Conservation (phyloP, 2,888 invertebrate species). For the Conus canariensis region DNA sequence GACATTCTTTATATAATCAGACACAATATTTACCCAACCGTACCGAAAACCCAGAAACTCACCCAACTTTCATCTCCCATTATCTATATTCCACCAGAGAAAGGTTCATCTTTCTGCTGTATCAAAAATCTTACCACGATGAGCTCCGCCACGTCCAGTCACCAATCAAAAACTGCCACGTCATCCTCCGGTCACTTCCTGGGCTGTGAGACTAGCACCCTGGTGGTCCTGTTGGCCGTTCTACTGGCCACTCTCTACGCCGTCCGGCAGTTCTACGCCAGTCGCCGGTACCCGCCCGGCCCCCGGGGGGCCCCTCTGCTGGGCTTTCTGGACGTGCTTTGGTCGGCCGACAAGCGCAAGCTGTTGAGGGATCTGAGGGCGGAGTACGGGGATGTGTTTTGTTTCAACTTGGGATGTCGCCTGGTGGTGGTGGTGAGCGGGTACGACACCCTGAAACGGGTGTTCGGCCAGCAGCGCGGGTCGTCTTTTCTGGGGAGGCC, state of each 20-base stretch:
- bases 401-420: constrained; percentile 43
- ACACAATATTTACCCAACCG: no score
- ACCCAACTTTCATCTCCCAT: no score
- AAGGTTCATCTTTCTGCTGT: no score
- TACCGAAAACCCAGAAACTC: no score
- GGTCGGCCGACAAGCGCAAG: not conserved
- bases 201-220: not conserved
- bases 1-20: no score
- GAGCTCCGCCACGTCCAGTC: not conserved
- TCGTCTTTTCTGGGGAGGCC: constrained; percentile 43
- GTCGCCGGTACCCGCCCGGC: constrained; percentile 1
- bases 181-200: not conserved
- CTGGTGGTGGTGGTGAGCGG: constrained; percentile 50
- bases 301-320: not conserved
- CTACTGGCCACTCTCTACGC: constrained; percentile 20
- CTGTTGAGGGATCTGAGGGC: constrained; percentile 40
- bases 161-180: not conserved
- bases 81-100: no score
- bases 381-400: constrained; percentile 47
- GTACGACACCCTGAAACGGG: constrained; percentile 42
- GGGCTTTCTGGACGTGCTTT: constrained; percentile 20
- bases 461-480: constrained; percentile 42
- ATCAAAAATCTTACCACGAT: not conserved
- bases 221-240: not conserved
- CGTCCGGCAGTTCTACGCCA: not conserved